These are phyloP conservation scores for Cantharis nigra DNA, from an alignment of 2,888 invertebrate genomes.

Conservation along the genomic window DNA sequence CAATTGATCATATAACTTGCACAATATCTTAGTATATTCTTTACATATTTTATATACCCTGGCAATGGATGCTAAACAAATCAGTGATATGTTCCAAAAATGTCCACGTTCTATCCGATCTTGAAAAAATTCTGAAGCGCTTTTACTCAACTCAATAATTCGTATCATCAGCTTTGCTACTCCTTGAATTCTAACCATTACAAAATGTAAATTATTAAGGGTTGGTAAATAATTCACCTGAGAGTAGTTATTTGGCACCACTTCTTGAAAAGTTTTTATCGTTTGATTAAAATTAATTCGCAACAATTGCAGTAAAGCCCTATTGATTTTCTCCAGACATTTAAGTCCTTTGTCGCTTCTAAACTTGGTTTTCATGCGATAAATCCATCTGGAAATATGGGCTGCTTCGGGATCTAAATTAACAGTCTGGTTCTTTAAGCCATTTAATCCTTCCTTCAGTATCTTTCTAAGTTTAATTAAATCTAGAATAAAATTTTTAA, in stretches of 20 bases:
- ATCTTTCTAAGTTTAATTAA: constrained; percentile 19
- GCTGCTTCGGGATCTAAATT: constrained; percentile 53
- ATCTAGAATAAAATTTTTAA: constrained; percentile 28
- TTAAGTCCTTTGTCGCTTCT: constrained; percentile 59
- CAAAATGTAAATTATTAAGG: constrained; percentile 56
- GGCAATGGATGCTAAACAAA: constrained; percentile 54
- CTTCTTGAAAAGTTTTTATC: constrained; percentile 36
- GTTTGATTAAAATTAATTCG: constrained; percentile 47
- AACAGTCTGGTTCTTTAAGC: constrained; percentile 41
- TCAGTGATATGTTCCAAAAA: constrained; percentile 54
- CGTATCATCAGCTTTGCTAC: constrained; percentile 55
- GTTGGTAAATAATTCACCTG: constrained; percentile 52
- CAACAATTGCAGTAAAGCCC: constrained; percentile 53
- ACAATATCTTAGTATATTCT: constrained; percentile 49
- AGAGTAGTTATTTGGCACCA: constrained; percentile 30
- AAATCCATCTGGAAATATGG: constrained; percentile 54
- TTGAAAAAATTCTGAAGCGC: constrained; percentile 50
- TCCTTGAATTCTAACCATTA: constrained; percentile 57
- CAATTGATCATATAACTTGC: constrained; percentile 54
- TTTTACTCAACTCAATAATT: constrained; percentile 49
- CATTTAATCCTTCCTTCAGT: constrained; percentile 37
- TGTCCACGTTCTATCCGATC: constrained; percentile 54
- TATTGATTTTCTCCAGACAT: constrained; percentile 55
- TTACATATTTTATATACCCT: constrained; percentile 55
- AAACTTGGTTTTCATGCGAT: constrained; percentile 59